These are phyloP conservation scores for Tipula vernalis DNA, from an alignment of 2,888 invertebrate species.

Conservation along the genomic window DNA sequence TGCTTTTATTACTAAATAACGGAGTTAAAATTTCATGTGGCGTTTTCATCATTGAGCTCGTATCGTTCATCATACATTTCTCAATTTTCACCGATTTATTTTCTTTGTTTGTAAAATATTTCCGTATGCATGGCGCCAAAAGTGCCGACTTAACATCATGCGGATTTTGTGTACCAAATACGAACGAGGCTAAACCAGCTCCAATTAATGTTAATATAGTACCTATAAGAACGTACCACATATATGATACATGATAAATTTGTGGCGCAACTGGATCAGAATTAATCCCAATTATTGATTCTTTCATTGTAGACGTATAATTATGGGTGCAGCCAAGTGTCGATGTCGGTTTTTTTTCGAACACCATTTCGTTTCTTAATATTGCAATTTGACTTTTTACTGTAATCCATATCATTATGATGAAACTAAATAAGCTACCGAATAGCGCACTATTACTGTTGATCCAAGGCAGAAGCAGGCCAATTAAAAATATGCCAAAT, in stretches of 20 bases:
- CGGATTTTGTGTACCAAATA: constrained; percentile 22
- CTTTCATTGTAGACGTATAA: constrained; percentile 25
- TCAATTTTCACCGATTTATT: neutral
- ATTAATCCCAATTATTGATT: neutral
- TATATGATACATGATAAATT: constrained; percentile 54
- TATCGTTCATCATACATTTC: neutral
- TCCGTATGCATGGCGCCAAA: constrained; percentile 50
- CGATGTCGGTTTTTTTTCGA: constrained; percentile 37
- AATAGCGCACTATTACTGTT: constrained; percentile 40
- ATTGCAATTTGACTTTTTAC: constrained; percentile 47
- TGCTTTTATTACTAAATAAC: too few species aligned
- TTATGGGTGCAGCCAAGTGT: constrained; percentile 36
- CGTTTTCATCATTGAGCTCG: neutral
- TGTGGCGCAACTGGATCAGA: neutral
- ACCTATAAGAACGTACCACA: constrained; percentile 56
- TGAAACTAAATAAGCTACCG: constrained; percentile 26
- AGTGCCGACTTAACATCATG: constrained; percentile 45
- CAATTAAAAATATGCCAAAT: constrained; percentile 56
- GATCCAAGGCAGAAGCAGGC: constrained; percentile 50
- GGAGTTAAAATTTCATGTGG: neutral
- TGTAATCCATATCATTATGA: constrained; percentile 50
- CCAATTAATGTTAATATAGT: constrained; percentile 43
- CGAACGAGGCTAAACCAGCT: constrained; percentile 43
- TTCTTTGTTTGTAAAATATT: constrained; percentile 21
- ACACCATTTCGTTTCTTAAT: constrained; percentile 38